Evolutionary conservation across 92 coral and sea anemone species (phyloP).

Genomic region (Palythoa grandiflora): DNA sequence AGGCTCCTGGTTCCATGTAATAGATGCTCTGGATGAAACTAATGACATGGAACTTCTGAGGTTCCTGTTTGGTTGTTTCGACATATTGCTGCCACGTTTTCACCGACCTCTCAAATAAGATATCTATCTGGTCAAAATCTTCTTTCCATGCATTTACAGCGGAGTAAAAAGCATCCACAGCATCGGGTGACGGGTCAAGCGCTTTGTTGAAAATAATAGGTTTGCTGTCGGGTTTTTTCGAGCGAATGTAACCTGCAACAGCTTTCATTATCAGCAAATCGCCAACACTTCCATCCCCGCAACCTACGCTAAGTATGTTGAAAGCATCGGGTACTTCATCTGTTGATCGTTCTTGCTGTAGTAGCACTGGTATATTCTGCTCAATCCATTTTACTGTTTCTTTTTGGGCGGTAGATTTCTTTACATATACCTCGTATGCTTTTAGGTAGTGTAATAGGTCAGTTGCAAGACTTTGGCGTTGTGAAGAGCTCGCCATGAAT

Average conservation of each 20-base stretch:
- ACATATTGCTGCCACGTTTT: conserved; percentile 46
- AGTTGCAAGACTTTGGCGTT: conserved; percentile 13
- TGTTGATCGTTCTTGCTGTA: not conserved
- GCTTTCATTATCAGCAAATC: conserved; percentile 41
- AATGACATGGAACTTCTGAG: conserved; percentile 37
- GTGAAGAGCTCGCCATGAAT: not conserved
- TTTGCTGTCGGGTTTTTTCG: not conserved
- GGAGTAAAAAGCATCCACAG: not conserved
- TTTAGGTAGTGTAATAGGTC: conserved; percentile 34
- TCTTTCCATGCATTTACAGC: conserved; percentile 21
- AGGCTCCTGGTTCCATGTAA: too few species aligned
- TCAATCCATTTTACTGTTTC: conserved; percentile 31
- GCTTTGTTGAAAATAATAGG: conserved; percentile 39
- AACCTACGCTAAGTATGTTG: conserved; percentile 46
- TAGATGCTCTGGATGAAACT: conserved; percentile 54
- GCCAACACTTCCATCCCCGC: conserved; percentile 49
- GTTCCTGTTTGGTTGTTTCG: conserved; percentile 22
- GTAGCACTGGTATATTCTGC: conserved; percentile 1
- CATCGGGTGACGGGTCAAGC: conserved; percentile 41
- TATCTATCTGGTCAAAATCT: not conserved
- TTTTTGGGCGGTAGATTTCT: not conserved
- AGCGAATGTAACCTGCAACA: conserved; percentile 17
- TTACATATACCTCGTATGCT: conserved; percentile 21
- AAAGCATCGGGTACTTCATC: conserved; percentile 20
- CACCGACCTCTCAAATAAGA: conserved; percentile 28